Base-by-base conservation (phyloP, 2,797 vertebrate species). In the Chelonia mydas region DNA sequence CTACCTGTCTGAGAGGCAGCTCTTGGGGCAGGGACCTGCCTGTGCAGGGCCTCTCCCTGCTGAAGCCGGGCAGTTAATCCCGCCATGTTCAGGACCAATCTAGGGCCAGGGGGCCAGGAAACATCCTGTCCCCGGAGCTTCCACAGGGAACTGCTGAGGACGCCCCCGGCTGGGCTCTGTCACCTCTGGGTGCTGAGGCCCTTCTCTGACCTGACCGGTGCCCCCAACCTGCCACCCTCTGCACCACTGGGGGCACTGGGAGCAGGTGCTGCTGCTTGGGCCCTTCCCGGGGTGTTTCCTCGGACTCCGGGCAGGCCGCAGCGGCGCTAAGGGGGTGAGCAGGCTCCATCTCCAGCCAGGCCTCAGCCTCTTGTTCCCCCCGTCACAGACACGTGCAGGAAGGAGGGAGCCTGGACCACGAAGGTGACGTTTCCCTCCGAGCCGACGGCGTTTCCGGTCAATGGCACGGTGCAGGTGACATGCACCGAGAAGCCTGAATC, bases 381-480 rank as follows among this genome's bases (percentile, higher is more conserved):
- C 33, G 1, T 65, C 16, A 19, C 65, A 72, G 65, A 1, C 65
- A 37, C 17, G n/a, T 68, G 65, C n/a, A 17, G 65, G 17, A 68
- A 2, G 65, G 17, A 17, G 8, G 33, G 65, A 68, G 8, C 17
- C 65, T 68, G 65, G 65, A 37, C 33, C n/a, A 21, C n/a, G 5
- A 68, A 37, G 0, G 65, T 68, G 65, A 68, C n/a, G 1, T 68
- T 68, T 68, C 8, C 8, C 65, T 10, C n/a, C 2, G 2, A 68
- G 3, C n/a, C 5, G 65, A 19, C 8, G 2, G 8, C 0, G 17
- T 11, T 68, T 37, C 16, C 0, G 1, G 65, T 68, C 8, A 68
- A 68, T 11, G 65, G 37, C 15, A 68, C n/a, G 8, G 65, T 68
- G 65, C 4, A 2, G 65, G 65, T 68, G 65, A 68, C 33, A 9